Base-by-base conservation (phyloP, 2,797 vertebrate species). In the Rhincodon typus region DNA sequence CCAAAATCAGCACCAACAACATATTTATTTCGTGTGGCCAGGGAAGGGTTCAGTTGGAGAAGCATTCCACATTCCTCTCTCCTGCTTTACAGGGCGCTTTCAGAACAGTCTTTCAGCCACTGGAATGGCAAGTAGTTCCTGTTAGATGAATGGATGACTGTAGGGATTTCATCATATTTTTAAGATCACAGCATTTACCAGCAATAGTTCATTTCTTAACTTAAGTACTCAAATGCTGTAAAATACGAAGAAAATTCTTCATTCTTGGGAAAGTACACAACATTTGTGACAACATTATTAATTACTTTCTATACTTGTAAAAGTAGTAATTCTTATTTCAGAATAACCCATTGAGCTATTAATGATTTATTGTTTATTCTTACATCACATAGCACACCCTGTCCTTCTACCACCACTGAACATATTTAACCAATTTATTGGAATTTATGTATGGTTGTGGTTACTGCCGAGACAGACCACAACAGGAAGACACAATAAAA, bases 1-100 rank as follows among this genome's bases (percentile, higher is more conserved):
- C 94, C 94, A 95, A 94, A 94, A 94, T 67, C 94, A 94, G 94
- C 25, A 94, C 69, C 42, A 69, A 93, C n/a, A 93, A 42, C n/a
- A 72, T 94, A 74, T 94, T 74, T 42, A 94, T 93, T 27, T 94
- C 69, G 10, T 46, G 53, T 19, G 70, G 93, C n/a, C 38, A 2
- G n/a, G 38, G 27, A 94, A 94, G 23, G 42, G 25, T 94, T 94
- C 15, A 74, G 94, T 70, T 94, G 38, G 42, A 72, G 69, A 42
- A 6, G 23, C 69, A 94, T 94, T 93, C 69, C 69, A 74, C 69
- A 74, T 94, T 94, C 42, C 53, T 34, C 25, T 50, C 25, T 46
- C 4, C 69, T 74, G 42, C 69, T 74, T 94, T 94, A 74, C 69
- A 53, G 42, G 38, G n/a, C 74, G 34, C 70, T 74, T 94, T 94